Evolutionary conservation across 2,113 vertebrate species (phyloP).

Genomic region (Cygnus buccinator): DNA sequence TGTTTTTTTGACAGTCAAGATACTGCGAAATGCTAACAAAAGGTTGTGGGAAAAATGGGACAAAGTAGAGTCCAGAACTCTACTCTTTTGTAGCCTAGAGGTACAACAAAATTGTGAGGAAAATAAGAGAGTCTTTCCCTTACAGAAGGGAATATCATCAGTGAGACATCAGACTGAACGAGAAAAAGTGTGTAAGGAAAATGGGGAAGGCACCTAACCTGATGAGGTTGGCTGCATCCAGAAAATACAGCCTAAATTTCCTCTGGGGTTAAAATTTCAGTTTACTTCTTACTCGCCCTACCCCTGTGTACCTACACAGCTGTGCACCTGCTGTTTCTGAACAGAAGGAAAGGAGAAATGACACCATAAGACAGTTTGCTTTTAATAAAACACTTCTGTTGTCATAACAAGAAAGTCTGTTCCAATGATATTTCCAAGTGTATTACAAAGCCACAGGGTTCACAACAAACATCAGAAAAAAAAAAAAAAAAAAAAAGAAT

Average conservation of each 20-base stretch:
- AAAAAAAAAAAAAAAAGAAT: background rate
- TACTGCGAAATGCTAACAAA: background rate
- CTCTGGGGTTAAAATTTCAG: background rate
- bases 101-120: background rate
- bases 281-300: background rate
- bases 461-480: background rate
- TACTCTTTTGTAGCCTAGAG: conserved; percentile 18
- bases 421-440: background rate
- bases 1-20: conserved; percentile 34
- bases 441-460: background rate
- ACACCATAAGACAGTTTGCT: background rate
- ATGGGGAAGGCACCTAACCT: background rate
- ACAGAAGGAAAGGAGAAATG: background rate
- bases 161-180: background rate
- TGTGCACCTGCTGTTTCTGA: background rate
- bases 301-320: background rate
- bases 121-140: background rate
- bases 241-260: background rate
- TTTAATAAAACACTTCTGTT: background rate
- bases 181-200: background rate
- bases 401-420: background rate
- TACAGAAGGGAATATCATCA: background rate
- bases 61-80: background rate
- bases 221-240: background rate
- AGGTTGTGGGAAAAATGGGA: background rate